Evolutionary conservation across 2,797 vertebrate genomes (phyloP).

Genomic region (Poecilia picta): DNA sequence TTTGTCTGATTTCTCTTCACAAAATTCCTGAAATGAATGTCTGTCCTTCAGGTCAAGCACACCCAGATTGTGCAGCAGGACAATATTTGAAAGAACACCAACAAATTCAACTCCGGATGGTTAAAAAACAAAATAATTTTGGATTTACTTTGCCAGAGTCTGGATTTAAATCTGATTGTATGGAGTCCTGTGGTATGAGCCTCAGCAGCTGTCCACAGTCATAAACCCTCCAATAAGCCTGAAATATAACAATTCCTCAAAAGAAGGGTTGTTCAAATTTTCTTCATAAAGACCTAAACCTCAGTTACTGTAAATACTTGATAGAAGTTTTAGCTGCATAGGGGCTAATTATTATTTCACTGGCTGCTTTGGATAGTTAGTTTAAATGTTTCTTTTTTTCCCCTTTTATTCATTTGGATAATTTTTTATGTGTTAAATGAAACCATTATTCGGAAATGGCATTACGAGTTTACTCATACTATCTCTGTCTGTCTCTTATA

Average conservation of each 20-base stretch:
- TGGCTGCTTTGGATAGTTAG: background rate
- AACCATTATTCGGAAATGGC: background rate
- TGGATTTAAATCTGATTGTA: background rate
- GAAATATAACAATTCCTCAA: background rate
- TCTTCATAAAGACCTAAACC: background rate
- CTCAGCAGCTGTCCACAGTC: background rate
- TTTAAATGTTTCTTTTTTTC: background rate
- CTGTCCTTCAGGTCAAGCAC: background rate
- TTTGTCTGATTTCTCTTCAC: background rate
- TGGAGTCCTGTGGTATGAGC: background rate
- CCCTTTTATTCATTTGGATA: background rate
- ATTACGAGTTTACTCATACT: background rate
- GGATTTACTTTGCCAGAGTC: background rate
- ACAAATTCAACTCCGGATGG: slow-evolving; percentile 22
- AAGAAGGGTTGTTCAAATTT: background rate
- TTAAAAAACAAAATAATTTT: background rate
- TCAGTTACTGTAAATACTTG: background rate
- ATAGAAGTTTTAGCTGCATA: background rate
- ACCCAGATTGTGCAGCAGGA: background rate
- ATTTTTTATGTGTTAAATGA: background rate
- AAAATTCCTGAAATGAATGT: background rate
- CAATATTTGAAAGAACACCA: slow-evolving; percentile 12
- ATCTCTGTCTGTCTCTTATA: background rate
- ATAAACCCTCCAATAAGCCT: background rate
- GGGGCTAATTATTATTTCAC: background rate